Percentiles rank a stretch among this genome's conserved stretches.
Evolutionary conservation across 1,140 invertebrate genomes (phyloP).

Genomic region (Papilio machaon): DNA sequence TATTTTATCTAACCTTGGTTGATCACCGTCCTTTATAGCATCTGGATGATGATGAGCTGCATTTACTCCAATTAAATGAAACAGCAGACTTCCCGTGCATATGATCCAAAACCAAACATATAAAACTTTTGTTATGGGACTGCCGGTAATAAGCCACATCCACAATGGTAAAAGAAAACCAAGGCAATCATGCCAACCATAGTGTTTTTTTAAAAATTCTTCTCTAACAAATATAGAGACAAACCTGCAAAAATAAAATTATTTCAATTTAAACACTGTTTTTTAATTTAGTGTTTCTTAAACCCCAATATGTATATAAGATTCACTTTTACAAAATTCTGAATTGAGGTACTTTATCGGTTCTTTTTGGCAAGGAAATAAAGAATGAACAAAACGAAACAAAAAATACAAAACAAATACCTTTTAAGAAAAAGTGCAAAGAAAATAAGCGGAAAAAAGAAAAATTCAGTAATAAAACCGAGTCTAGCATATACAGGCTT

Average conservation of each 20-base stretch:
- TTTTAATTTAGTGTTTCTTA: neutral
- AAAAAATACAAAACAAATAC: constrained; percentile 45
- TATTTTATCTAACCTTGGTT: constrained; percentile 73
- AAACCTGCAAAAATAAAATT: constrained; percentile 50
- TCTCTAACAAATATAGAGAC: constrained; percentile 53
- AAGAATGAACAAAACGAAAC: too few relatives aligned
- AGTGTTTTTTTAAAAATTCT: constrained; percentile 63
- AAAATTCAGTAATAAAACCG: constrained; percentile 58
- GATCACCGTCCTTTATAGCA: constrained; percentile 92
- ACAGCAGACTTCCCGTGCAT: constrained; percentile 83
- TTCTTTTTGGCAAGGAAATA: too few relatives aligned
- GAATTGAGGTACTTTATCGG: too few relatives aligned
- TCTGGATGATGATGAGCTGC: constrained; percentile 93
- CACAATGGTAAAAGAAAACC: constrained; percentile 63
- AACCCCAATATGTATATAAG: too few relatives aligned
- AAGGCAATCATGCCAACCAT: constrained; percentile 68
- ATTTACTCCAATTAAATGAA: constrained; percentile 86
- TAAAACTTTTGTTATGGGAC: constrained; percentile 56
- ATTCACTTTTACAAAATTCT: too few relatives aligned
- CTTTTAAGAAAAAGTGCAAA: constrained; percentile 57
- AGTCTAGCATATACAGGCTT: constrained; percentile 56
- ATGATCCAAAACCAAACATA: constrained; percentile 84
- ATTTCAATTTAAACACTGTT: neutral
- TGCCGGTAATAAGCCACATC: constrained; percentile 66
- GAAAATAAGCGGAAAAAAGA: constrained; percentile 61